phyloP scores from a whole-genome alignment of 1,140 invertebrate species.

The Parapsyche elsis region DNA sequence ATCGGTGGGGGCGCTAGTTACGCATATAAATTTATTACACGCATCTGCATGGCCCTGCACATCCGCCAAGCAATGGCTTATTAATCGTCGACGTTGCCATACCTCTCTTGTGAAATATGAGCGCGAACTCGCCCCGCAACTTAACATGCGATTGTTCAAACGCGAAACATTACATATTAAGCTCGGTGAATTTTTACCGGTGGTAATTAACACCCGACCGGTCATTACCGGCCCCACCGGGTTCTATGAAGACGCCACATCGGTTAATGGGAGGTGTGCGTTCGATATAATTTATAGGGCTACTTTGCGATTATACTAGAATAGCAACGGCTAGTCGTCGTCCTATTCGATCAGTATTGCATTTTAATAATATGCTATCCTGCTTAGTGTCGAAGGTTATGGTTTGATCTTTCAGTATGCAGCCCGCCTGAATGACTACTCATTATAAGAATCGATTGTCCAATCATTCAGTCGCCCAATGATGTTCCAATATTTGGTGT shows the following conservation, averaged over 20 bases:
- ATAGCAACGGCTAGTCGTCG: no score
- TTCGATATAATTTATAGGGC: background rate
- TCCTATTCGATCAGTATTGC: no score
- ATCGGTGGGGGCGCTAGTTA: no score
- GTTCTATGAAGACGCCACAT: constrained; percentile 22
- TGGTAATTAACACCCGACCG: constrained; percentile 49
- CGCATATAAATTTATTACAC: no score
- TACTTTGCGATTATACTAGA: no score
- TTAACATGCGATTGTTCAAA: constrained; percentile 38
- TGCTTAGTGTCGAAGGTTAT: no score
- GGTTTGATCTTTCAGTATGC: no score
- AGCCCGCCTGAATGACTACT: no score
- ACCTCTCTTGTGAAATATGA: constrained; percentile 31
- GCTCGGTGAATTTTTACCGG: constrained; percentile 29
- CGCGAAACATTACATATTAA: constrained; percentile 51
- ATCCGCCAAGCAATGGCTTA: constrained; percentile 6
- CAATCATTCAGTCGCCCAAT: no score
- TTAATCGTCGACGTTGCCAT: constrained; percentile 34
- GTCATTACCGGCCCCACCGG: constrained; percentile 26
- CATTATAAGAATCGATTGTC: no score
- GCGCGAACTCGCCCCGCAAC: background rate
- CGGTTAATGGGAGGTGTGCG: constrained; percentile 3
- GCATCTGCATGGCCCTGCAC: background rate
- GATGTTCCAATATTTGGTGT: no score
- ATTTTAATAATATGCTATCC: no score